These are phyloP conservation scores for Brachymystax lenok DNA, from an alignment of 2,797 vertebrate species.

Conservation along the genomic window DNA sequence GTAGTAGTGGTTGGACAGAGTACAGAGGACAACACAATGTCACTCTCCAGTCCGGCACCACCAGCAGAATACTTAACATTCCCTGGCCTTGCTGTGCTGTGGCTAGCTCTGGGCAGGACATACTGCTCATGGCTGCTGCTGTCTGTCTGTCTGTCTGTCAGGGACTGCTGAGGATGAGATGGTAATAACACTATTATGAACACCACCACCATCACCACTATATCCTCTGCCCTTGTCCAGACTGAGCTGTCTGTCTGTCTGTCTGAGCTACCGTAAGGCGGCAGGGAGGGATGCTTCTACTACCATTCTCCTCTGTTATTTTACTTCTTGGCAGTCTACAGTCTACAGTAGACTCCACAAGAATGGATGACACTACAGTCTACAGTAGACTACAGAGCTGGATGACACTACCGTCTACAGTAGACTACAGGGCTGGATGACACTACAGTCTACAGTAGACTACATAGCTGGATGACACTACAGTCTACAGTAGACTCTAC, in stretches of 20 bases:
- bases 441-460: too few relatives aligned
- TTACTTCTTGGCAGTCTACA: not conserved
- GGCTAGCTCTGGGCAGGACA: conserved; percentile 51
- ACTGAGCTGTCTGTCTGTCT: conserved; percentile 11
- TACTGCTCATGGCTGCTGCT: conserved; percentile 36
- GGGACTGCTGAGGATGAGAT: conserved; percentile 58
- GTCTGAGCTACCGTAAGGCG: not conserved
- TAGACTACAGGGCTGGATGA: too few relatives aligned
- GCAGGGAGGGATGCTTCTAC: not conserved
- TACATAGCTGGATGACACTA: too few relatives aligned
- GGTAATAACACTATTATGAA: conserved; percentile 61
- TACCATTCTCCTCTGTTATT: not conserved
- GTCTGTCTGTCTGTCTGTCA: conserved; percentile 32
- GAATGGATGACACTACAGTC: too few relatives aligned
- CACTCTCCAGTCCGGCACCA: conserved; percentile 32
- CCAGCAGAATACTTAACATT: conserved; percentile 42
- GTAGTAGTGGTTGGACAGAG: conserved; percentile 22
- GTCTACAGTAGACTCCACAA: not conserved
- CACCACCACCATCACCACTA: conserved; percentile 47
- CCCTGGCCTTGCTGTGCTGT: conserved; percentile 28
- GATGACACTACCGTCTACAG: too few relatives aligned
- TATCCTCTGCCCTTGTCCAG: conserved; percentile 50
- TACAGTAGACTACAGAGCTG: too few relatives aligned
- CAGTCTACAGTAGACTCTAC: too few relatives aligned
- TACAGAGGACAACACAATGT: conserved; percentile 31